Evolutionary conservation across 1,140 invertebrate genomes (phyloP), one percentile per base, ranked within the genome.

Genomic region (Schlechtendalia chinensis): DNA sequence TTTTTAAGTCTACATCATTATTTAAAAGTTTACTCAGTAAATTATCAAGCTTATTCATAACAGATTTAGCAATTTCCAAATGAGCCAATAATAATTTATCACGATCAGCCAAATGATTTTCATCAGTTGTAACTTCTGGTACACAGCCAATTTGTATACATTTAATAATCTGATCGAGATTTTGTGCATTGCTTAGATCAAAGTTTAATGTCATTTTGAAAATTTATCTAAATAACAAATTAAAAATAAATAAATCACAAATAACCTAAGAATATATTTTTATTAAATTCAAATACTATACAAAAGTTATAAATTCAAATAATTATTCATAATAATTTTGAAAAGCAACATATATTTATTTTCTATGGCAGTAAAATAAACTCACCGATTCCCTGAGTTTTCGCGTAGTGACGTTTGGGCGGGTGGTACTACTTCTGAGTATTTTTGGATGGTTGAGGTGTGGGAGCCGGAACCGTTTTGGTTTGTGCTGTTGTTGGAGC

Each of bases 151-250:
- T 47, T 61, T 47, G n/a, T 63, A 79, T 53, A 50, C 1, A 58
- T 47, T 63, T 79, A 45, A 63, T 29, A 27, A 79, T 61, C 22
- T 79, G 39, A 14, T 79, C 56, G n/a, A 63, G 1, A 63, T n/a
- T 63, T 59, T 27, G 17, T 27, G 3, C 12, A 50, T 24, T 77
- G 12, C 27, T 61, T 24, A 39, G 0, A 61, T 45, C 22, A 61
- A 11, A 19, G 16, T 47, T 47, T 63, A 29, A 27, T 19, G 39
- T 14, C 75, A 79, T 79, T 45, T 79, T 79, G 45, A 6, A 50
- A n/a, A 27, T 29, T 50, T n/a, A 53, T 17, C 75, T 79, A 50
- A 27, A 61, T 17, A 54, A 47, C 5, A 54, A 54, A 59, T 61
- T 45, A 63, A 61, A 63, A 63, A 79, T 5, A n/a, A n/a, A n/a